These are phyloP conservation scores for Nothobranchius kuhntae DNA, from an alignment of 2,113 vertebrate genomes.

Conservation along the genomic window DNA sequence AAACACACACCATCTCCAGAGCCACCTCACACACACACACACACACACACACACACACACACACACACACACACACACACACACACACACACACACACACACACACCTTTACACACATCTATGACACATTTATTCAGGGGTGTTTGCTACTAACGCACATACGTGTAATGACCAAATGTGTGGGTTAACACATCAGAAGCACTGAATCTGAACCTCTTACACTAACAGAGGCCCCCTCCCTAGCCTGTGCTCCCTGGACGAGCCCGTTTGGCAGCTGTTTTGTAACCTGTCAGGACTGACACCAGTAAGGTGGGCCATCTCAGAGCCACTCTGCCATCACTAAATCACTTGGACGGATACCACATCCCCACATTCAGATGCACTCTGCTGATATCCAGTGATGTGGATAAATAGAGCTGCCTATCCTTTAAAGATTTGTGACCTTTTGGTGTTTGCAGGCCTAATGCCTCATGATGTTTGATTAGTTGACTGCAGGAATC, in stretches of 20 bases:
- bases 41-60: constrained; percentile 13
- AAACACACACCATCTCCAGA: too few species aligned
- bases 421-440: constrained; percentile 25
- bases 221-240: not conserved
- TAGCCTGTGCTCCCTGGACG: constrained; percentile 16
- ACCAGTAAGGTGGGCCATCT: constrained; percentile 40
- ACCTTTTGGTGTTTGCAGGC: constrained; percentile 47
- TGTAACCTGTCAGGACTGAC: constrained; percentile 66
- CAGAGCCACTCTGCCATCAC: constrained; percentile 45
- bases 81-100: too few species aligned
- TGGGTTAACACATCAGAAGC: not conserved
- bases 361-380: constrained; percentile 38
- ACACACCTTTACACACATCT: constrained; percentile 41
- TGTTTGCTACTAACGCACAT: not conserved
- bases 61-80: constrained; percentile 1
- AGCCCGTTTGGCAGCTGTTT: constrained; percentile 48
- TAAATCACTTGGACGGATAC: constrained; percentile 67
- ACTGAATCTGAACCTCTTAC: not conserved
- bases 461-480: constrained; percentile 26
- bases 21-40: too few species aligned
- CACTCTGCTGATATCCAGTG: constrained; percentile 39
- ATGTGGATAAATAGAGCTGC: constrained; percentile 49
- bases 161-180: not conserved
- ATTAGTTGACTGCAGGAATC: constrained; percentile 37
- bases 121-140: not conserved